Base-by-base conservation (phyloP, 2,113 vertebrate genomes). In the Podiceps cristatus region DNA sequence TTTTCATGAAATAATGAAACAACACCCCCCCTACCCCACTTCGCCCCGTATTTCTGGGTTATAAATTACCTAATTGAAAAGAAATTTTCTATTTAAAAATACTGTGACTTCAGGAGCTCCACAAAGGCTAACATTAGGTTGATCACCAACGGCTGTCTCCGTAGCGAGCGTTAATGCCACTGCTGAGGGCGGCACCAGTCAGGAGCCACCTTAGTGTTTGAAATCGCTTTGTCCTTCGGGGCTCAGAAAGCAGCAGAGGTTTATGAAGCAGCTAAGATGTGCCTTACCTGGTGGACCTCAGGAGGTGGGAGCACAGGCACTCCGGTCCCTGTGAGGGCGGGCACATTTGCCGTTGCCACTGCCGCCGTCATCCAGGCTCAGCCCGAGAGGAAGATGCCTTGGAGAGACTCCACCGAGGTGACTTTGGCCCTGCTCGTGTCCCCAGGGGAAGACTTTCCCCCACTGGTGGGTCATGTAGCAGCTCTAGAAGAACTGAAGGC, bases 331-430 rank as follows among this genome's bases (percentile, higher is more conserved):
- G 13, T 6, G 47, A 5, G 50, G 35, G 58, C 37, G 58, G 79
- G 45, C 9, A 4, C 5, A 0, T 13, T 13, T 6, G 53, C 6
- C 29, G 0, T 28, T 0, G 4, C 24, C 31, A 16, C 55, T 0
- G 0, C 53, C 53, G 58, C 10, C 2, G 0, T 18, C 37, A 6
- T 4, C 17, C 45, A 6, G 40, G 64, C 74, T 55, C 42, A 16
- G 50, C 27, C 28, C 25, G 5, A 5, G 31, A 20, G 68, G 33
- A 25, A 2, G 4, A 12, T 3, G 28, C 7, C 31, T 24, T 23
- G 66, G 79, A 1, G 20, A 31, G 56, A 5, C 14, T 49, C 25
- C 3, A 0, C 9, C 18, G 0, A 8, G 49, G 28, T 20, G 50
- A 10, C 37, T 49, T 59, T 11, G 28, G 13, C 42, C 17, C 24